A percentile compares a stretch with the other conserved stretches of the same genome.
These are phyloP conservation scores for Dendrocincla tyrannina DNA, from an alignment of 2,797 vertebrate genomes.

Conservation along the genomic window DNA sequence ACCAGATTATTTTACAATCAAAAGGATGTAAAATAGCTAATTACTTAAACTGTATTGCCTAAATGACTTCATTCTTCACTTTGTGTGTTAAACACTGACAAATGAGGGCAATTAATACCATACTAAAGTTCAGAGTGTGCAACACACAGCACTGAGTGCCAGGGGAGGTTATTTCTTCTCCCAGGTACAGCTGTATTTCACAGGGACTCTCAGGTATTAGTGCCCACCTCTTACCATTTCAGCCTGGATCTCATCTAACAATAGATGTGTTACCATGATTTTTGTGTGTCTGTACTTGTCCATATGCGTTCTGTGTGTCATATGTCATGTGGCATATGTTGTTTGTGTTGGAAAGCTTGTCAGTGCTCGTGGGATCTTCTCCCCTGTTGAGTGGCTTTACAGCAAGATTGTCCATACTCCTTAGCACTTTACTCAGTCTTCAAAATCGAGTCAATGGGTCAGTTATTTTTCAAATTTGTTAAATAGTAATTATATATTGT, in stretches of 20 bases:
- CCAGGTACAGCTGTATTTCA: background rate
- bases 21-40: background rate
- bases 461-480: background rate
- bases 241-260: background rate
- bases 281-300: background rate
- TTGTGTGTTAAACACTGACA: constrained; percentile 23
- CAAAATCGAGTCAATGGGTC: background rate
- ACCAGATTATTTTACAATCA: constrained; percentile 30
- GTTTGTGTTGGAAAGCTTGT: background rate
- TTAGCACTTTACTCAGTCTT: background rate
- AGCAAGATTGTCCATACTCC: background rate
- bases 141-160: background rate
- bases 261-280: background rate
- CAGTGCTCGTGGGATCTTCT: background rate
- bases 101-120: constrained; percentile 16
- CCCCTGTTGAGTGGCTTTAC: background rate
- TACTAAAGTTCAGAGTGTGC: background rate
- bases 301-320: background rate
- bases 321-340: background rate
- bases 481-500: background rate
- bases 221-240: background rate
- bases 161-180: background rate
- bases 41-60: background rate
- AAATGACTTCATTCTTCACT: constrained; percentile 27
- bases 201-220: background rate